Evolutionary conservation across 2,888 invertebrate species (phyloP).

Genomic region (Ornithoptera alexandrae): DNA sequence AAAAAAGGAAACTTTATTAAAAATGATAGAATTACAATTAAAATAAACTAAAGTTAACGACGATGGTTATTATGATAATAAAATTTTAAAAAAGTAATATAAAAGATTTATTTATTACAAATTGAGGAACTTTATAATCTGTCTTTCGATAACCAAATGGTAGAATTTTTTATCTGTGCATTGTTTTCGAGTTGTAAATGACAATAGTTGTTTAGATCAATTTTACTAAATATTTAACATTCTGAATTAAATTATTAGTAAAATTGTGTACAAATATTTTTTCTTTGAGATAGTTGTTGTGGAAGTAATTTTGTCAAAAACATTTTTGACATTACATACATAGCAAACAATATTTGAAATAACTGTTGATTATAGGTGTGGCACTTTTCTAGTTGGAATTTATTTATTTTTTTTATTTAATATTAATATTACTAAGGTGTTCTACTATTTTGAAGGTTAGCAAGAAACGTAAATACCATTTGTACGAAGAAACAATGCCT

Average conservation of each 20-base stretch:
- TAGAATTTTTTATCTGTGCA: slow-evolving; percentile 17
- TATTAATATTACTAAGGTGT: neutral
- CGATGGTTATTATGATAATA: no score
- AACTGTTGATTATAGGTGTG: slow-evolving; percentile 35
- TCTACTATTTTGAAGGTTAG: neutral
- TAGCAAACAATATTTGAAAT: slow-evolving; percentile 22
- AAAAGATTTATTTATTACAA: no score
- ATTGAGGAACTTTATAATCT: neutral
- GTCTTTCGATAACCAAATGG: neutral
- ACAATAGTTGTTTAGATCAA: slow-evolving; percentile 4
- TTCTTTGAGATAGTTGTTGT: neutral
- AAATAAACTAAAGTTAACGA: no score
- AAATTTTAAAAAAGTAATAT: no score
- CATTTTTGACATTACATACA: neutral
- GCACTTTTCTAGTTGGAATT: slow-evolving; percentile 22
- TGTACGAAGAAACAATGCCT: slow-evolving; percentile 75
- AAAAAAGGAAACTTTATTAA: no score
- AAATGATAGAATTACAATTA: no score
- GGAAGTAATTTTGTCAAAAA: neutral
- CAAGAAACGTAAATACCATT: neutral
- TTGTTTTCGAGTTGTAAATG: slow-evolving; percentile 14
- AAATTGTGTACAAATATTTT: neutral
- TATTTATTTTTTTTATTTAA: neutral
- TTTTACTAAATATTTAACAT: neutral
- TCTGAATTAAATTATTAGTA: slow-evolving; percentile 13